These are phyloP conservation scores for Chrysotoxum bicinctum DNA, from an alignment of 2,888 invertebrate genomes.

Conservation along the genomic window DNA sequence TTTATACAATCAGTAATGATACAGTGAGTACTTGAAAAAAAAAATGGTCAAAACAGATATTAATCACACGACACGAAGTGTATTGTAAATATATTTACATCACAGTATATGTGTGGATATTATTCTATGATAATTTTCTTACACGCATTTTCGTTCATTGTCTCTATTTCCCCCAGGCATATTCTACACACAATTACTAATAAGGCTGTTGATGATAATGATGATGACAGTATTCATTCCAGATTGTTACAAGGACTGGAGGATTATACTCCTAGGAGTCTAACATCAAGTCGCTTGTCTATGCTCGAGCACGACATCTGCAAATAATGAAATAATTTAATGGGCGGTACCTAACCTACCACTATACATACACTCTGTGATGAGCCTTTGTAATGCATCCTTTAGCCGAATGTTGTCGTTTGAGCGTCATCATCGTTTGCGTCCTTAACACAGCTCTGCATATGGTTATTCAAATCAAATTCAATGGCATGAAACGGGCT, in stretches of 20 bases:
- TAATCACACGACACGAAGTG: neutral
- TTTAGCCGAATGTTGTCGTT: constrained; percentile 10
- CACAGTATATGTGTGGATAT: neutral
- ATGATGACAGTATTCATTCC: constrained; percentile 71
- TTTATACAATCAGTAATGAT: no score
- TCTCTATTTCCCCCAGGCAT: constrained; percentile 58
- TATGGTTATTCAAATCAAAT: constrained; percentile 65
- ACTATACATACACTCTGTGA: neutral
- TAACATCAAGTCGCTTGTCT: constrained; percentile 12
- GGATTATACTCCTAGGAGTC: constrained; percentile 15
- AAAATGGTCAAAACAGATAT: neutral
- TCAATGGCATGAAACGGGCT: constrained; percentile 60
- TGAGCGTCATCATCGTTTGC: neutral
- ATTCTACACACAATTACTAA: constrained; percentile 66
- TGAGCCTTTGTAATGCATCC: constrained; percentile 54
- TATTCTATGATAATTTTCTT: constrained; percentile 24
- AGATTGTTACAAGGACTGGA: constrained; percentile 11
- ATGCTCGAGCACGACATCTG: constrained; percentile 61
- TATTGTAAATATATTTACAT: neutral
- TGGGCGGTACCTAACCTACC: constrained; percentile 29
- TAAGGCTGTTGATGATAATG: constrained; percentile 71
- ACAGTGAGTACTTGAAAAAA: no score
- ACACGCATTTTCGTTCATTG: constrained; percentile 53
- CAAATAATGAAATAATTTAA: constrained; percentile 67
- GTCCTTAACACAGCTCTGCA: constrained; percentile 37